Evolutionary conservation across 2,113 vertebrate species (phyloP), one percentile per base, ranked within the genome.

Genomic region (Cathartes aura): DNA sequence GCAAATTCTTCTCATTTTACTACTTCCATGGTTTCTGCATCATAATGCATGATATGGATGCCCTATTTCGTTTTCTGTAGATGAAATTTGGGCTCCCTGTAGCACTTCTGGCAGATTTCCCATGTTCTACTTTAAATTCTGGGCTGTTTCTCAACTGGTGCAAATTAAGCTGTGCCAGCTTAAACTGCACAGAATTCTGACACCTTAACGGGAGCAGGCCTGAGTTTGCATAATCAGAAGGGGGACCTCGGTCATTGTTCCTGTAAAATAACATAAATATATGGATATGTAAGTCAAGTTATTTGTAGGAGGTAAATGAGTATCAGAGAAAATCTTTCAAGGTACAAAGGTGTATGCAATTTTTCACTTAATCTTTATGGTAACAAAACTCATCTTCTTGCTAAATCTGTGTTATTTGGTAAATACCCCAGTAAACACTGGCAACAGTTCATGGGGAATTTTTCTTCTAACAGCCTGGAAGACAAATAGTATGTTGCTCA

Each of bases 401-500:
- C 82, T 95, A 93, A 94, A 91, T 93, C 55, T 79, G 26, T 72
- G 42, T 82, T 96, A 88, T 95, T 94, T 97, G 80, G 79, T 96
- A 95, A 95, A 95, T 89, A 89, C 45, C 22, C 64, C 90, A 84
- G 84, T 96, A 96, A 96, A 93, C 43, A 24, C 52, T 98, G 96
- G 95, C 94, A 98, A 74, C 94, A 92, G 88, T 95, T 97, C 75
- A 86, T 76, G 93, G 58, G 73, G 92, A 80, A 47, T 94, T 96
- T 98, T 98, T 94, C 64, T 93, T 95, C 97, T 95, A 97, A 96
- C 45, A 81, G 89, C 68, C 90, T 96, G 68, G 89, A 97, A 96
- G 89, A 95, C 97, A 98, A 98, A 97, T 92, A 97, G 66, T 87
- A 81, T 97, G 89, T 97, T 97, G 96, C 96, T 97, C 97, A 93